phyloP scores from a whole-genome alignment of 2,113 vertebrate genomes.

The Boulengeromyrus knoepffleri region DNA sequence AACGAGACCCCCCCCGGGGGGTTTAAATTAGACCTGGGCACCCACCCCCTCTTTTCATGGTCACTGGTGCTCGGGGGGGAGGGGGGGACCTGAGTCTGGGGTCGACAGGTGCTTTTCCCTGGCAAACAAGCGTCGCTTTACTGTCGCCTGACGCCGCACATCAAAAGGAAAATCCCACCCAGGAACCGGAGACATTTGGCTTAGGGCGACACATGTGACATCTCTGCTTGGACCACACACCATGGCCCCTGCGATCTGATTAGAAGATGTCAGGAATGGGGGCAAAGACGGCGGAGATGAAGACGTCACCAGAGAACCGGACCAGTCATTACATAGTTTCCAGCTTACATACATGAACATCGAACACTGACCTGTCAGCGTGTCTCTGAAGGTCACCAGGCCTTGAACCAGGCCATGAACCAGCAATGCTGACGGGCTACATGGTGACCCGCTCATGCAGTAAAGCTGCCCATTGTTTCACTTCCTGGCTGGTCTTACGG shows the following conservation, averaged over 20 bases:
- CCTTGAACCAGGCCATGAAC: too few species aligned
- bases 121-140: not conserved
- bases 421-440: not conserved
- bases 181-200: not conserved
- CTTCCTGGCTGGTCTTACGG: not conserved
- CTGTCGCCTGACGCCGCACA: not conserved
- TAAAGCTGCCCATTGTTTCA: not conserved
- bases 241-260: not conserved
- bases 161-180: not conserved
- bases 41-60: not conserved
- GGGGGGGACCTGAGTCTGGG: not conserved
- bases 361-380: not conserved
- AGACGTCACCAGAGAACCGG: not conserved
- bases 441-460: not conserved
- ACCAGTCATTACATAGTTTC: not conserved
- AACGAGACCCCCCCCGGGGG: not conserved
- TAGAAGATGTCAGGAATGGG: not conserved
- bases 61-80: not conserved
- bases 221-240: not conserved
- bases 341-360: not conserved
- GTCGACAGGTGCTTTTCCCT: not conserved
- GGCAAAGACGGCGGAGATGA: not conserved
- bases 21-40: not conserved
- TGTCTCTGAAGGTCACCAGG: not conserved
- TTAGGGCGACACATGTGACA: not conserved